phyloP scores from a whole-genome alignment of 1,140 invertebrate species.

The Ips nitidus region DNA sequence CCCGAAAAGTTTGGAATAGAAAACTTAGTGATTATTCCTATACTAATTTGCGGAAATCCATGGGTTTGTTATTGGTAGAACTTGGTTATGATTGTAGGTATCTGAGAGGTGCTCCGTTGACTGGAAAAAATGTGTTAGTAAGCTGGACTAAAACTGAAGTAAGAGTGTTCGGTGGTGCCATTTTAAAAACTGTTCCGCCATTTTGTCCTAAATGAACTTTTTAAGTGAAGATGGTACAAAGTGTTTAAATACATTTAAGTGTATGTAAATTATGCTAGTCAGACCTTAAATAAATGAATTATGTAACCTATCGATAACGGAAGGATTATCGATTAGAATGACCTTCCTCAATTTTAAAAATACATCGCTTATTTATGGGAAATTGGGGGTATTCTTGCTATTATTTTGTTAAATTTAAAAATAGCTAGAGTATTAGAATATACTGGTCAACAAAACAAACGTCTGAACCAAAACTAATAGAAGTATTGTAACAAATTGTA shows the following conservation, averaged over 20 bases:
- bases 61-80: constrained; percentile 55
- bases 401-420: no score
- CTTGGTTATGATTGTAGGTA: constrained; percentile 54
- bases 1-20: background rate
- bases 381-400: no score
- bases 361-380: background rate
- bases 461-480: no score
- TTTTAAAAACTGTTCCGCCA: constrained; percentile 54
- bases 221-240: background rate
- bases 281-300: no score
- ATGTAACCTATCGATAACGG: background rate
- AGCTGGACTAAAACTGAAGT: constrained; percentile 61
- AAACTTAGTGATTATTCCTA: background rate
- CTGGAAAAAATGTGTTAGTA: constrained; percentile 53
- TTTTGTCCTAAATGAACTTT: constrained; percentile 47
- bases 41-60: constrained; percentile 36
- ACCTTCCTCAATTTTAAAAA: constrained; percentile 9
- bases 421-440: no score
- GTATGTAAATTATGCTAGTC: background rate
- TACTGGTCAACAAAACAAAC: no score
- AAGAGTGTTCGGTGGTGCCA: constrained; percentile 59
- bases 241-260: background rate
- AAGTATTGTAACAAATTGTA: no score
- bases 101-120: constrained; percentile 58
- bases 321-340: background rate